These are phyloP conservation scores for Acleris emargana DNA, from an alignment of 2,888 invertebrate genomes.

Conservation along the genomic window DNA sequence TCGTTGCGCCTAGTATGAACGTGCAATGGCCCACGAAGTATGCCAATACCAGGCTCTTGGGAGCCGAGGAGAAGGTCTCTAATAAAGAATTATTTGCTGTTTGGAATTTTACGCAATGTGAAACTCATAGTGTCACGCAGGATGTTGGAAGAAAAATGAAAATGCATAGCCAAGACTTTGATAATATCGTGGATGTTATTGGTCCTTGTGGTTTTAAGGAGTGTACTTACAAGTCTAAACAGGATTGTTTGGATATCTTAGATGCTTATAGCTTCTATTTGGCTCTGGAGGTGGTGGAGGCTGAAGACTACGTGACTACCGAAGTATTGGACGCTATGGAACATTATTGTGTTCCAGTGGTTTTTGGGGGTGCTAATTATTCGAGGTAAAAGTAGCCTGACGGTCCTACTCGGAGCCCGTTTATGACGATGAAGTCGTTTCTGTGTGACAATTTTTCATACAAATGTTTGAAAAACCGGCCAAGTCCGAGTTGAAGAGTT, in stretches of 20 bases:
- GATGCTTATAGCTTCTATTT: slow-evolving; percentile 3
- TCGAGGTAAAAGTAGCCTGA: slow-evolving; percentile 36
- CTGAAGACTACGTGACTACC: slow-evolving; percentile 1
- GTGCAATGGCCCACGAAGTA: slow-evolving; percentile 12
- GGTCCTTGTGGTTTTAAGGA: background rate
- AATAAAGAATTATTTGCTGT: slow-evolving; percentile 2
- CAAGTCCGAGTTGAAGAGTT: too few relatives aligned
- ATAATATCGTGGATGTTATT: background rate
- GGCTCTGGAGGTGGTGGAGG: slow-evolving; percentile 1
- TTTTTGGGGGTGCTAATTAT: slow-evolving; percentile 30
- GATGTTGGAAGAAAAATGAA: background rate
- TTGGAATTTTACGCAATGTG: background rate
- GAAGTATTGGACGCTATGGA: slow-evolving; percentile 8
- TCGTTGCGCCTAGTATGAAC: slow-evolving; percentile 9
- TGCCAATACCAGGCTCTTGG: background rate
- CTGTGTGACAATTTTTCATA: too few relatives aligned
- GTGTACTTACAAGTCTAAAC: background rate
- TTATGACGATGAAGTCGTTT: too few relatives aligned
- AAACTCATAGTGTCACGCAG: background rate
- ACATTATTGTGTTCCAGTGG: slow-evolving; percentile 21
- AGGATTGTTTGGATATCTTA: background rate
- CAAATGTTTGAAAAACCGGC: too few relatives aligned
- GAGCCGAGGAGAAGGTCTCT: background rate
- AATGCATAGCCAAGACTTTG: background rate
- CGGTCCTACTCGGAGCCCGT: too few relatives aligned